phyloP scores from a whole-genome alignment of 2,113 vertebrate species.

The Tragelaphus scriptus region DNA sequence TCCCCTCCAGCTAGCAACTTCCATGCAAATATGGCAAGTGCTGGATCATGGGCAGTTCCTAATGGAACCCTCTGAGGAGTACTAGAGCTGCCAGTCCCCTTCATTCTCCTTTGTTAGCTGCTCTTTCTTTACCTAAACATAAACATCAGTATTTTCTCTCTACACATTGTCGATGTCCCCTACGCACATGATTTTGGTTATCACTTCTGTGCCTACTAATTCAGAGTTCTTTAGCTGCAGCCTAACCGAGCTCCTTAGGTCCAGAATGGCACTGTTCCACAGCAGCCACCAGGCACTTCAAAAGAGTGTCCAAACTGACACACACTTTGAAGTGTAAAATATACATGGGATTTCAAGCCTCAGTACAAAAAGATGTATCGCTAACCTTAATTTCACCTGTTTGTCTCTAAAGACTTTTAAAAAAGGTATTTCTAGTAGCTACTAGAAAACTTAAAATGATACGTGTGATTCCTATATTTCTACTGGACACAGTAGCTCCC shows the following conservation, averaged over 20 bases:
- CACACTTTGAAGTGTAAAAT: background rate
- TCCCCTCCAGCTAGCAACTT: background rate
- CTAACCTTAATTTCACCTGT: background rate
- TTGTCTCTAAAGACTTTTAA: background rate
- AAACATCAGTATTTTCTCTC: background rate
- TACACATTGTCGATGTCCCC: background rate
- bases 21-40: background rate
- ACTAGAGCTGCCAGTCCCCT: background rate
- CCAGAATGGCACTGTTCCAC: background rate
- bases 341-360: background rate
- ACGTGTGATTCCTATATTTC: background rate
- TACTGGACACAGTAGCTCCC: background rate
- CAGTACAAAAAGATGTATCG: background rate
- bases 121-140: background rate
- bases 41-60: background rate
- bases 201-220: background rate
- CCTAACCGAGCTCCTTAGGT: background rate
- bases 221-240: background rate
- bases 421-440: background rate
- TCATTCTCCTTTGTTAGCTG: background rate
- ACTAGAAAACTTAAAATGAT: background rate
- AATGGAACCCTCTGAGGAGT: background rate
- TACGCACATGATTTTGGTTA: background rate
- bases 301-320: background rate
- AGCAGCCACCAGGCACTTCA: background rate